These are phyloP conservation scores for Thunnus maccoyii DNA, from an alignment of 2,113 vertebrate genomes.

Conservation along the genomic window DNA sequence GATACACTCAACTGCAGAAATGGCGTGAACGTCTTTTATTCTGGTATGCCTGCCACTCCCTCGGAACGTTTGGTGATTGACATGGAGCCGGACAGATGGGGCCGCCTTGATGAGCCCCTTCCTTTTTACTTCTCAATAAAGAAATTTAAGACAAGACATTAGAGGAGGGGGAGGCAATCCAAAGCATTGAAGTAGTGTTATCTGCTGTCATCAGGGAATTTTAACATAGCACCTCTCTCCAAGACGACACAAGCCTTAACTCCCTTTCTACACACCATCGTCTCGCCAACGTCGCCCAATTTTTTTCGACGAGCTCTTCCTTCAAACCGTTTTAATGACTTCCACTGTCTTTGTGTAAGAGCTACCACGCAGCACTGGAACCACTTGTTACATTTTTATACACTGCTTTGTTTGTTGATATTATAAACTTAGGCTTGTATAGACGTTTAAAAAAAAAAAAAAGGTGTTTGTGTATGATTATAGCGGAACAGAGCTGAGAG, in stretches of 20 bases:
- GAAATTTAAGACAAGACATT: constrained; percentile 13
- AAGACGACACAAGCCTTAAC: constrained; percentile 84
- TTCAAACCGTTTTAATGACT: constrained; percentile 34
- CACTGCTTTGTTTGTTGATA: constrained; percentile 73
- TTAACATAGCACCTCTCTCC: constrained; percentile 76
- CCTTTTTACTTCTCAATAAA: background rate
- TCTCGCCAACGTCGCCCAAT: constrained; percentile 27
- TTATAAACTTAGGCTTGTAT: constrained; percentile 68
- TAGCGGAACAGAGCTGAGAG: constrained; percentile 61
- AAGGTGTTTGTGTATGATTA: constrained; percentile 66
- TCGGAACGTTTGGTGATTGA: background rate
- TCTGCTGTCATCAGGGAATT: constrained; percentile 82
- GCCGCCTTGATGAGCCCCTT: constrained; percentile 20
- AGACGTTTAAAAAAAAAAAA: constrained; percentile 35
- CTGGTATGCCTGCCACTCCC: constrained; percentile 34
- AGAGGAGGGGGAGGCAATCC: constrained; percentile 47
- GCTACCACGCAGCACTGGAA: constrained; percentile 42
- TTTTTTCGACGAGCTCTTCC: constrained; percentile 58
- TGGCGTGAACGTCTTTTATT: constrained; percentile 23
- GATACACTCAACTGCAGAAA: constrained; percentile 30
- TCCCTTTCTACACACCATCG: constrained; percentile 59
- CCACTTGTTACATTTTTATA: constrained; percentile 63
- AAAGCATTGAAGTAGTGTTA: constrained; percentile 73
- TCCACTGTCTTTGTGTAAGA: constrained; percentile 45
- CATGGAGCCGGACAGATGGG: background rate